Evolutionary conservation across 2,888 invertebrate species (phyloP).

Genomic region (Sarcophaga variegata): DNA sequence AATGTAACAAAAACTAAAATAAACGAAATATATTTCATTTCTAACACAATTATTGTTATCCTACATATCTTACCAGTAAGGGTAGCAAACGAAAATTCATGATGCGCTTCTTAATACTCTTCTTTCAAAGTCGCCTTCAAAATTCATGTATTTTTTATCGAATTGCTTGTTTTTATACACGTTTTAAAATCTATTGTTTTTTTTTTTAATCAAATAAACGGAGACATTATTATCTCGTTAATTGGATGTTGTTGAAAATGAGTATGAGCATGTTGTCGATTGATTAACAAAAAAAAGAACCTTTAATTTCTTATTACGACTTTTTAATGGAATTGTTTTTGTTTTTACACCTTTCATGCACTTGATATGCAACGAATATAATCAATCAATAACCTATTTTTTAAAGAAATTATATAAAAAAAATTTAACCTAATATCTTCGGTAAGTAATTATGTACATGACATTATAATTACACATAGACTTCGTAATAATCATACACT

Average conservation of each 20-base stretch:
- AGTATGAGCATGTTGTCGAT: not conserved
- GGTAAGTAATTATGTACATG: no score
- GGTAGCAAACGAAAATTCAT: not conserved
- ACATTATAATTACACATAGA: no score
- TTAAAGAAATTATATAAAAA: no score
- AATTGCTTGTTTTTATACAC: conserved; percentile 25
- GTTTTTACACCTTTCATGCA: no score
- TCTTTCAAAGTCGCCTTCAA: not conserved
- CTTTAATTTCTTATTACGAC: not conserved
- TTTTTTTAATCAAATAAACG: not conserved
- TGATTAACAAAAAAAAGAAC: conserved; percentile 28
- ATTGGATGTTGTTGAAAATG: conserved; percentile 21
- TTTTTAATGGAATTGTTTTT: not conserved
- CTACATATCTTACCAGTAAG: conserved; percentile 26
- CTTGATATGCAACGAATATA: no score
- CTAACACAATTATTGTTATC: not conserved
- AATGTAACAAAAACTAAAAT: conserved; percentile 19
- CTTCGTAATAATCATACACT: no score
- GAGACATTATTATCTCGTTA: conserved; percentile 43
- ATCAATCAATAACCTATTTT: no score
- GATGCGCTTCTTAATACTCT: conserved; percentile 1
- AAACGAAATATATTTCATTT: not conserved
- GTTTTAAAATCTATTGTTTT: not conserved
- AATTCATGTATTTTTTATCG: conserved; percentile 11
- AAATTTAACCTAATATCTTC: no score